These are phyloP conservation scores for Eulemur coronatus DNA, from an alignment of 2,797 vertebrate species.

Conservation along the genomic window DNA sequence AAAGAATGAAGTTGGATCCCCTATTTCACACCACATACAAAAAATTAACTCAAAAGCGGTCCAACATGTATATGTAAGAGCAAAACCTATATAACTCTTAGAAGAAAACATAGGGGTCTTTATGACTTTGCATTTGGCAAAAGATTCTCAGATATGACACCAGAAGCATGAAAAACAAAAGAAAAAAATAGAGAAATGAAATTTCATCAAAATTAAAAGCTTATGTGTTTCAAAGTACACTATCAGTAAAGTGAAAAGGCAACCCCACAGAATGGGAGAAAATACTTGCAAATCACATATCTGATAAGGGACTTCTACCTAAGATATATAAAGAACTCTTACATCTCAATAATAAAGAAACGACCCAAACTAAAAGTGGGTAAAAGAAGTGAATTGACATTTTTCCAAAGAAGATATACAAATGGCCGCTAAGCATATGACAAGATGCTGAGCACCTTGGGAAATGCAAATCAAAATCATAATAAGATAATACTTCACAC, in stretches of 20 bases:
- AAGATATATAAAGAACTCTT: not conserved
- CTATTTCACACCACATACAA: not conserved
- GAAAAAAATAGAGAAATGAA: not conserved
- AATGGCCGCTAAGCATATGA: not conserved
- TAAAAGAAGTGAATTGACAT: not conserved
- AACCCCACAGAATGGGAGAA: not conserved
- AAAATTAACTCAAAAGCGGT: not conserved
- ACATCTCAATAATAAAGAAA: not conserved
- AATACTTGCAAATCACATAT: not conserved
- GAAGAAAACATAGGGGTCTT: not conserved
- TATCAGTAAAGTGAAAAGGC: not conserved
- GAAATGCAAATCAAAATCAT: not conserved
- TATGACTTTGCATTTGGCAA: not conserved
- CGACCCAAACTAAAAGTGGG: not conserved
- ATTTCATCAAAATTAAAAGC: not conserved
- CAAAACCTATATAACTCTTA: not conserved
- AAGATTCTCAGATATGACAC: not conserved
- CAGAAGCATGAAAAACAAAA: not conserved
- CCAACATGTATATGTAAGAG: not conserved
- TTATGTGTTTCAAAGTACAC: not conserved
- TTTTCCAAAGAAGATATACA: not conserved
- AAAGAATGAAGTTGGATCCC: not conserved
- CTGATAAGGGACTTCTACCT: not conserved
- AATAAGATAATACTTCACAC: not conserved
- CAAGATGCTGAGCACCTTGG: not conserved